Conservation (phyloP, 2,797 vertebrate species). For the Myotis findleyi region DNA sequence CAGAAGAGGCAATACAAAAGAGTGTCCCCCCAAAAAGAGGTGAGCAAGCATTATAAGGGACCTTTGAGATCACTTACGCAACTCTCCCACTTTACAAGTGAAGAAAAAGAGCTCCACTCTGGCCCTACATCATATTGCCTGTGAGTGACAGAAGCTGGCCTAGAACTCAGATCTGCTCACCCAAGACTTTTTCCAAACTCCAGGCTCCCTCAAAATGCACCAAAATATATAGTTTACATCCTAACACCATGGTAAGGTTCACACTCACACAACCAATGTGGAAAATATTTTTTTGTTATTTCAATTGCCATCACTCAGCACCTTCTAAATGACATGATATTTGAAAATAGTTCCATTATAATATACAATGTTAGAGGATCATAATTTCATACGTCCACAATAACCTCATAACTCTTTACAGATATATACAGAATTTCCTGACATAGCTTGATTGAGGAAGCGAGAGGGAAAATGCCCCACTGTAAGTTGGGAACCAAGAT, state of each 20-base stretch:
- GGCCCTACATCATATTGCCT: neutral
- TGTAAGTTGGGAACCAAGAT: slow-evolving; percentile 36
- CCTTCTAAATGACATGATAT: slow-evolving; percentile 2
- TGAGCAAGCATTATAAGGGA: neutral
- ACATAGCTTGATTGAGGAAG: slow-evolving; percentile 13
- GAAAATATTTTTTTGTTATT: slow-evolving; percentile 23
- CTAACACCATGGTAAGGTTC: neutral
- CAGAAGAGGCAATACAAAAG: neutral
- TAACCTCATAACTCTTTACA: neutral
- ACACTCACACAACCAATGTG: neutral
- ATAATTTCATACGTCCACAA: neutral
- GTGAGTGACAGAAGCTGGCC: neutral
- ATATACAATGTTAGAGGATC: slow-evolving; percentile 6
- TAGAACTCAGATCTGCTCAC: neutral
- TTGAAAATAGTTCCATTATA: slow-evolving; percentile 46
- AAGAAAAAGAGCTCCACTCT: neutral
- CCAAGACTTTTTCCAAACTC: neutral
- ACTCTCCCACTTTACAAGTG: neutral
- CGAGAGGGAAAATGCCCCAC: neutral
- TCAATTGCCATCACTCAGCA: neutral
- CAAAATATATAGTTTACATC: neutral
- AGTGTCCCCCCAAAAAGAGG: neutral
- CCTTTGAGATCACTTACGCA: neutral
- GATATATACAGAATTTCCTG: slow-evolving; percentile 23
- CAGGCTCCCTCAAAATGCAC: neutral